Evolutionary conservation across 2,888 invertebrate species (phyloP).

Genomic region (Acleris literana): DNA sequence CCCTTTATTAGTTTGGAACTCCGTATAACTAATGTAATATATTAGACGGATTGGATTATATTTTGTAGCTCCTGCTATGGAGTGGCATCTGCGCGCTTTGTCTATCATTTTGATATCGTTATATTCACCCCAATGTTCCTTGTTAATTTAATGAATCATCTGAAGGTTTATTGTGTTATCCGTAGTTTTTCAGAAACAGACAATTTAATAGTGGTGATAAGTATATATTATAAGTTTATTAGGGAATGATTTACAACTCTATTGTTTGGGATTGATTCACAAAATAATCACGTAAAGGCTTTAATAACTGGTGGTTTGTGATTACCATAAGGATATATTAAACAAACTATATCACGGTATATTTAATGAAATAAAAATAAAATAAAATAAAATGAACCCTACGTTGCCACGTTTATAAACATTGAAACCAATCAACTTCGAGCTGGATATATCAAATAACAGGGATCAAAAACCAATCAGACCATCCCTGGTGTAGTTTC

Average conservation of each 20-base stretch:
- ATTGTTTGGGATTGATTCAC: too few species aligned
- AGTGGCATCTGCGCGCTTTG: slow-evolving; percentile 9
- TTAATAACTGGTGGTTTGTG: too few species aligned
- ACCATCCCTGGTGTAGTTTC: slow-evolving; percentile 52
- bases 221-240: too few species aligned
- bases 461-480: slow-evolving; percentile 57
- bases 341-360: not conserved
- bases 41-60: slow-evolving; percentile 30
- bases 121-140: not conserved
- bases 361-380: not conserved
- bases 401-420: not conserved
- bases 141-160: slow-evolving; percentile 13
- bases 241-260: too few species aligned
- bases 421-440: slow-evolving; percentile 12
- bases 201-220: too few species aligned
- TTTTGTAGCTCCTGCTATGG: slow-evolving; percentile 20
- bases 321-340: too few species aligned
- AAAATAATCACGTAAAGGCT: too few species aligned
- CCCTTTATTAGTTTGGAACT: slow-evolving; percentile 45
- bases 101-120: slow-evolving; percentile 19
- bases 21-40: slow-evolving; percentile 30
- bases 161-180: not conserved
- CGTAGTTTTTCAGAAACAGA: too few species aligned
- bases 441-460: slow-evolving; percentile 9
- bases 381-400: not conserved